Conservation (phyloP, 2,888 invertebrate species). For the Cephus runcator region DNA sequence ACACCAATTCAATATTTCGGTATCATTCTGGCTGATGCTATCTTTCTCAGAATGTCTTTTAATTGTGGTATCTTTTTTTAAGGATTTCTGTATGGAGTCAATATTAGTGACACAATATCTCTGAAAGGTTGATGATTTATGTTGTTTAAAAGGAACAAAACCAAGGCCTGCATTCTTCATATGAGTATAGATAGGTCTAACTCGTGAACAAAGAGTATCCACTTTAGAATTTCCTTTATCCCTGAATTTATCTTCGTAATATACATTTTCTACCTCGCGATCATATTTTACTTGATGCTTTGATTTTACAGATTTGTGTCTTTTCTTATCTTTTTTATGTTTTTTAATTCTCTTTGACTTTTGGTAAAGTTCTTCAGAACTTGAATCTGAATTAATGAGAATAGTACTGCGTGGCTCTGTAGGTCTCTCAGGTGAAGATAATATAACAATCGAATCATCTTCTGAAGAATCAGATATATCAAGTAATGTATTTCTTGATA, state of each 20-base stretch:
- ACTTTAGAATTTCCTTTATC: constrained; percentile 71
- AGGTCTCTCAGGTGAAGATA: constrained; percentile 19
- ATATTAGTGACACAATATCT: constrained; percentile 48
- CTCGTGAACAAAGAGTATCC: constrained; percentile 73
- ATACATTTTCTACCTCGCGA: constrained; percentile 56
- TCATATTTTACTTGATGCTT: constrained; percentile 34
- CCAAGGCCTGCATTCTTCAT: constrained; percentile 36
- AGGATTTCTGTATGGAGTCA: constrained; percentile 33
- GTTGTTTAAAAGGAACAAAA: constrained; percentile 32
- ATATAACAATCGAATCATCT: constrained; percentile 33
- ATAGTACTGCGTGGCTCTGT: constrained; percentile 5
- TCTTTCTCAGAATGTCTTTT: constrained; percentile 24
- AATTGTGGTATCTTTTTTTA: constrained; percentile 54
- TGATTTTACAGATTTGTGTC: constrained; percentile 25
- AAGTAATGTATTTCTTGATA: constrained; percentile 22
- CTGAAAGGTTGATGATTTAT: constrained; percentile 27
- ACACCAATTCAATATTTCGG: constrained; percentile 24
- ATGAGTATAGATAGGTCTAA: constrained; percentile 69
- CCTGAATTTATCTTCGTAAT: constrained; percentile 72
- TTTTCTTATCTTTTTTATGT: constrained; percentile 48
- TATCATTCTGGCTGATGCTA: background rate
- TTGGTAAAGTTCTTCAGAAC: constrained; percentile 16
- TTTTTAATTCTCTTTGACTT: constrained; percentile 38
- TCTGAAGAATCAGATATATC: constrained; percentile 42
- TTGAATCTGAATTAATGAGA: constrained; percentile 10